Percentiles rank a stretch among this genome's conserved stretches.
phyloP scores from a whole-genome alignment of 2,113 vertebrate species.

The Arenaria interpres region DNA sequence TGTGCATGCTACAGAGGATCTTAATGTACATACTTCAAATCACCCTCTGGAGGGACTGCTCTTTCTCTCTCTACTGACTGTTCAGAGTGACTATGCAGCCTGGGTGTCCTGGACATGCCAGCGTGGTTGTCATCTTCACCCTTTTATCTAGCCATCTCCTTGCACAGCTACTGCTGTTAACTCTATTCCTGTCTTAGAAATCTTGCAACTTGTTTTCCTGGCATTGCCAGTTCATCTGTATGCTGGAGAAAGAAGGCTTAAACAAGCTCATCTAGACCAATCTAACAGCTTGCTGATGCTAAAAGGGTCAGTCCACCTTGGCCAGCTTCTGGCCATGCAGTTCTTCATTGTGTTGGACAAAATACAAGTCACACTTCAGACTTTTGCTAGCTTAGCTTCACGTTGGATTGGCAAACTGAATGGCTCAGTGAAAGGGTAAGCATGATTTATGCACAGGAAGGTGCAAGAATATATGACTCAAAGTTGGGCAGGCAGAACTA shows the following conservation, averaged over 20 bases:
- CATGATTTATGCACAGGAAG: neutral
- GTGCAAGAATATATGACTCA: neutral
- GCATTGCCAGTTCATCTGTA: neutral
- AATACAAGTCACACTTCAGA: neutral
- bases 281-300: neutral
- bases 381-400: neutral
- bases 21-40: neutral
- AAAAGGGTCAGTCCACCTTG: neutral
- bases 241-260: neutral
- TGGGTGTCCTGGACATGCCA: neutral
- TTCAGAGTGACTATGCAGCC: neutral
- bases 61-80: neutral
- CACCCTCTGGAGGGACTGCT: accelerated
- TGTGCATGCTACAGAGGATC: neutral
- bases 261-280: neutral
- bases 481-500: neutral
- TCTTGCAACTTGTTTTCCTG: neutral
- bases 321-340: neutral
- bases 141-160: neutral
- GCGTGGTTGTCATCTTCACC: neutral
- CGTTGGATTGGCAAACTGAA: neutral
- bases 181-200: neutral
- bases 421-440: neutral
- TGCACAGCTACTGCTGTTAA: neutral
- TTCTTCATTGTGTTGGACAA: neutral